phyloP scores from a whole-genome alignment of 2,797 vertebrate genomes.

The Echeneis naucrates region DNA sequence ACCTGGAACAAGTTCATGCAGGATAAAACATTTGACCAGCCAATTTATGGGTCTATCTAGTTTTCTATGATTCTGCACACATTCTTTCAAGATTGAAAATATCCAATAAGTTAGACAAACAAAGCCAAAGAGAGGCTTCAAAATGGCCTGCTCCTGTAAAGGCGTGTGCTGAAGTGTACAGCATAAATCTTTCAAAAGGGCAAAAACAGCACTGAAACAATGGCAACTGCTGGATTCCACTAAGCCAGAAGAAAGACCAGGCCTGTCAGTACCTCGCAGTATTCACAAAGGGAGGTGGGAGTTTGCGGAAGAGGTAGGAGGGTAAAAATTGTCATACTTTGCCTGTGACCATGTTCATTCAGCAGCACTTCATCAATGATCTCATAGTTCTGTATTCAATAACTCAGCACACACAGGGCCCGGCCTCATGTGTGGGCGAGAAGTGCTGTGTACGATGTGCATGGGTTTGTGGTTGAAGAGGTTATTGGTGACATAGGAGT shows the following conservation, averaged over 20 bases:
- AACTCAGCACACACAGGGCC: conserved; percentile 21
- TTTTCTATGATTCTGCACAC: neutral
- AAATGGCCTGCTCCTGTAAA: neutral
- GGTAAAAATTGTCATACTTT: conserved; percentile 51
- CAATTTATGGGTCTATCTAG: neutral
- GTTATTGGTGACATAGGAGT: conserved; percentile 17
- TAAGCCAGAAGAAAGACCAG: neutral
- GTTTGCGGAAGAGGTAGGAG: conserved; percentile 41
- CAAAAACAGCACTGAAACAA: neutral
- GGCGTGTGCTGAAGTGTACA: neutral
- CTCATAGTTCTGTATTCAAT: conserved; percentile 53
- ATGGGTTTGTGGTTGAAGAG: conserved; percentile 24
- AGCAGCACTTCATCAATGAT: conserved; percentile 64
- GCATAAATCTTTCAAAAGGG: neutral
- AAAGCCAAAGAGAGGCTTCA: neutral
- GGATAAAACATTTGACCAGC: neutral
- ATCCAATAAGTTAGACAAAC: neutral
- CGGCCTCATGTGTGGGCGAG: conserved; percentile 35
- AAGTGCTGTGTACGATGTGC: conserved; percentile 21
- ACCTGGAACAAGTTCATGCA: neutral
- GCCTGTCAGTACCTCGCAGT: conserved; percentile 11
- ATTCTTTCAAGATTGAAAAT: neutral
- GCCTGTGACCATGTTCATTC: conserved; percentile 45
- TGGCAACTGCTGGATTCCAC: neutral
- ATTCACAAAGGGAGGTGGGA: conserved; percentile 19